A percentile compares a stretch with the other conserved stretches of the same genome.
phyloP scores from a whole-genome alignment of 2,888 invertebrate species.

The Agriopis marginaria region DNA sequence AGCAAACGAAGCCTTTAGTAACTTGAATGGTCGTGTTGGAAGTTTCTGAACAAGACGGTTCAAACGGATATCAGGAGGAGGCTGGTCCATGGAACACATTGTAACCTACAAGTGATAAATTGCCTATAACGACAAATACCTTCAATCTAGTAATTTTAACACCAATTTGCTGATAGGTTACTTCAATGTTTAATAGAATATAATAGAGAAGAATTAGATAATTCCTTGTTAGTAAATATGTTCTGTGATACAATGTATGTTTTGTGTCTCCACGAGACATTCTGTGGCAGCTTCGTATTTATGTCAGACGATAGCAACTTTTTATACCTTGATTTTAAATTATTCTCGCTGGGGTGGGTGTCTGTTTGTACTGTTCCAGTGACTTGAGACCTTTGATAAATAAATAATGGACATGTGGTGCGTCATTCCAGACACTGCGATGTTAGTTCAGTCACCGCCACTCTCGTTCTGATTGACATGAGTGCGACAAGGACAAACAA shows the following conservation, averaged over 20 bases:
- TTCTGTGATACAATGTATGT: constrained; percentile 5
- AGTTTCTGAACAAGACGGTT: too few relatives aligned
- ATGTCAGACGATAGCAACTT: not conserved
- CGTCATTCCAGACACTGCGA: too few relatives aligned
- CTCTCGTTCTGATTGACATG: too few relatives aligned
- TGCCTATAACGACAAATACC: not conserved
- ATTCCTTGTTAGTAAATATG: not conserved
- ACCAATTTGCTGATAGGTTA: constrained; percentile 7
- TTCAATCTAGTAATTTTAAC: constrained; percentile 8
- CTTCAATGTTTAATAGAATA: not conserved
- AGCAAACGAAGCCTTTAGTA: too few relatives aligned
- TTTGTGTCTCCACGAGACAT: not conserved
- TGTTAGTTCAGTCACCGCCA: too few relatives aligned
- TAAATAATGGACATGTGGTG: too few relatives aligned
- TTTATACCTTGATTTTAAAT: too few relatives aligned
- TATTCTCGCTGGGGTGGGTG: too few relatives aligned
- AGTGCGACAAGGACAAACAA: too few relatives aligned
- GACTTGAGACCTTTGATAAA: too few relatives aligned
- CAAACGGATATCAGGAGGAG: not conserved
- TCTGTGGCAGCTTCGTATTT: not conserved
- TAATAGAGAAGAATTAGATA: not conserved
- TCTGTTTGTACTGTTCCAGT: too few relatives aligned
- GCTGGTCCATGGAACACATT: not conserved
- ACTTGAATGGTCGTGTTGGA: too few relatives aligned
- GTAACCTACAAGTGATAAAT: not conserved